These are phyloP conservation scores for Lochmaea capreae DNA, from an alignment of 2,888 invertebrate genomes.

Conservation along the genomic window DNA sequence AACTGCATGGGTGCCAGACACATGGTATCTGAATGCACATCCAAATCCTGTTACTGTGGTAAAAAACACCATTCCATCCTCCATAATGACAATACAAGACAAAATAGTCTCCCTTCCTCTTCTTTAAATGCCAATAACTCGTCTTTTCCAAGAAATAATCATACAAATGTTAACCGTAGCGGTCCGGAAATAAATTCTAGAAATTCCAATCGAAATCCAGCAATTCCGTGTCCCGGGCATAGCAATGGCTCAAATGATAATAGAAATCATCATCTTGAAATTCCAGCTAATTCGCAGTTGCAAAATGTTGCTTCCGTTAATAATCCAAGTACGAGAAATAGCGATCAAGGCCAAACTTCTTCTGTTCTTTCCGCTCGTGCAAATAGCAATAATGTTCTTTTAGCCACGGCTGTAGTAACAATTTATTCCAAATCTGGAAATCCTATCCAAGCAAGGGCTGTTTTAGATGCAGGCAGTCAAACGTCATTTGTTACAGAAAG, in stretches of 20 bases:
- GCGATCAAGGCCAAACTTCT: background rate
- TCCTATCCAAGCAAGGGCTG: conserved; percentile 21
- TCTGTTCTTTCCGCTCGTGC: background rate
- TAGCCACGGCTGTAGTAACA: conserved; percentile 31
- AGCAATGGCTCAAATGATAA: background rate
- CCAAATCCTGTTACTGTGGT: conserved; percentile 1
- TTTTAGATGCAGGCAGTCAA: conserved; percentile 37
- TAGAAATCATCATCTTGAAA: background rate
- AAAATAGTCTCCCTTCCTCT: conserved; percentile 1
- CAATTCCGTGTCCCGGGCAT: background rate
- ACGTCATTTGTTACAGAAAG: conserved; percentile 31
- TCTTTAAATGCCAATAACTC: background rate
- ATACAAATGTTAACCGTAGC: background rate
- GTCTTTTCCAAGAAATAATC: background rate
- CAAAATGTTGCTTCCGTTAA: background rate
- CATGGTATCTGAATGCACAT: background rate
- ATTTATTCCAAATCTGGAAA: conserved; percentile 20
- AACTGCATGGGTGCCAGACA: conserved; percentile 2
- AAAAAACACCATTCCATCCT: conserved; percentile 5
- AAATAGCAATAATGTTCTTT: conserved; percentile 26
- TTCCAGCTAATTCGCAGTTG: background rate
- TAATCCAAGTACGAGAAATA: background rate
- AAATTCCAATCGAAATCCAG: background rate
- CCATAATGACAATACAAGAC: conserved; percentile 8
- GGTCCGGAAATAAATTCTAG: background rate